Evolutionary conservation across 2,113 vertebrate genomes (phyloP).

Genomic region (Eretmochelys imbricata): DNA sequence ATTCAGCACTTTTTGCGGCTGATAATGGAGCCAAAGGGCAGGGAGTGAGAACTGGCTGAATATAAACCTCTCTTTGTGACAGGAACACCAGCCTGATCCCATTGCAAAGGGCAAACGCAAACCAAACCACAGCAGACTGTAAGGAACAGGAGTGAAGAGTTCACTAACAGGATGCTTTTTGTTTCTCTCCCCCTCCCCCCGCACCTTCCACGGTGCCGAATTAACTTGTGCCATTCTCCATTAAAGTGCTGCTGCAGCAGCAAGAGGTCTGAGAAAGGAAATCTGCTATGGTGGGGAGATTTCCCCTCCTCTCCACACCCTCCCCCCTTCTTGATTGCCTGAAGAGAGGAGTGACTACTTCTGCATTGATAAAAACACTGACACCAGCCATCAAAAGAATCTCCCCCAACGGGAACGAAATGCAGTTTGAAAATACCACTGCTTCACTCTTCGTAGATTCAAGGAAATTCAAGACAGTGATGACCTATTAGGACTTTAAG

Average conservation of each 20-base stretch:
- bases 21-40: neutral
- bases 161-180: neutral
- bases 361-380: rapidly evolving
- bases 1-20: neutral
- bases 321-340: neutral
- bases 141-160: neutral
- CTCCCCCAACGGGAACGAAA: conserved; percentile 13
- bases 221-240: neutral
- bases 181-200: rapidly evolving
- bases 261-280: neutral
- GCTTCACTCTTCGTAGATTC: neutral
- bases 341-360: rapidly evolving
- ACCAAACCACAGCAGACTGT: neutral
- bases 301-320: neutral
- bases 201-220: neutral
- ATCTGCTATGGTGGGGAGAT: neutral
- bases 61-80: neutral
- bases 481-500: neutral
- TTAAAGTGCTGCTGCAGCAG: neutral
- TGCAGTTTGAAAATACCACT: neutral
- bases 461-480: neutral
- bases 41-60: neutral
- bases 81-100: neutral
- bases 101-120: neutral
- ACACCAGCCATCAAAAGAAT: rapidly evolving